Conservation (phyloP, 2,888 invertebrate species). For the Druceiella hillmani region DNA sequence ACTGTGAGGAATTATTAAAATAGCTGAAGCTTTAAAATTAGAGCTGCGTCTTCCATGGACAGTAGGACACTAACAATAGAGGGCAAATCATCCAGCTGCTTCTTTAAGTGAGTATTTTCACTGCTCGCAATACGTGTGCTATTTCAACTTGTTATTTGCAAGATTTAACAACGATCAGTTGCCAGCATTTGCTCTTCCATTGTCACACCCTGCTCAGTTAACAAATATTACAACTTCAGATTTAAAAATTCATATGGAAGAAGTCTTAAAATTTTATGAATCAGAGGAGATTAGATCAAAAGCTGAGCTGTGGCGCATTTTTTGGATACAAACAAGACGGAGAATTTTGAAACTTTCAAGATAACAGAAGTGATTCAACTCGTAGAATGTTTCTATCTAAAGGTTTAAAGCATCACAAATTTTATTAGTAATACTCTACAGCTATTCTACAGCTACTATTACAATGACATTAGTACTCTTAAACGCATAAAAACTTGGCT, state of each 20-base stretch:
- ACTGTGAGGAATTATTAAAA: constrained; percentile 12
- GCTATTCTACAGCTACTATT: constrained; percentile 15
- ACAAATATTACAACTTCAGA: constrained; percentile 9
- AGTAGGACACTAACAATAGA: constrained; percentile 12
- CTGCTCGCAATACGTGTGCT: constrained; percentile 8
- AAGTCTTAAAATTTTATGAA: constrained; percentile 11
- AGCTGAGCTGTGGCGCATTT: constrained; percentile 10
- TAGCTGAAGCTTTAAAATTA: constrained; percentile 10
- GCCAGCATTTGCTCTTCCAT: constrained; percentile 9
- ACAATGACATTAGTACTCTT: constrained; percentile 15
- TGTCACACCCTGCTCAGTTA: constrained; percentile 10
- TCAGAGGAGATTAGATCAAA: constrained; percentile 10
- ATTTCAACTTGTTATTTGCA: constrained; percentile 10
- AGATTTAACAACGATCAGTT: constrained; percentile 7
- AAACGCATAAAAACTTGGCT: constrained; percentile 17
- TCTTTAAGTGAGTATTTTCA: constrained; percentile 11
- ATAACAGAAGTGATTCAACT: constrained; percentile 9
- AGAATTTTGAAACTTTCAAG: constrained; percentile 10
- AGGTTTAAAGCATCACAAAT: constrained; percentile 14
- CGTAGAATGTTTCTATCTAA: constrained; percentile 11
- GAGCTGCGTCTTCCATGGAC: constrained; percentile 12
- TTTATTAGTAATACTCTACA: constrained; percentile 13
- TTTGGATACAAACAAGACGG: constrained; percentile 8
- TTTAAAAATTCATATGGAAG: constrained; percentile 10
- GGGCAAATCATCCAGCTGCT: constrained; percentile 12